Evolutionary conservation across 2,888 invertebrate genomes (phyloP), one percentile per base, ranked within the genome.

Genomic region (Strigamia crassipes): DNA sequence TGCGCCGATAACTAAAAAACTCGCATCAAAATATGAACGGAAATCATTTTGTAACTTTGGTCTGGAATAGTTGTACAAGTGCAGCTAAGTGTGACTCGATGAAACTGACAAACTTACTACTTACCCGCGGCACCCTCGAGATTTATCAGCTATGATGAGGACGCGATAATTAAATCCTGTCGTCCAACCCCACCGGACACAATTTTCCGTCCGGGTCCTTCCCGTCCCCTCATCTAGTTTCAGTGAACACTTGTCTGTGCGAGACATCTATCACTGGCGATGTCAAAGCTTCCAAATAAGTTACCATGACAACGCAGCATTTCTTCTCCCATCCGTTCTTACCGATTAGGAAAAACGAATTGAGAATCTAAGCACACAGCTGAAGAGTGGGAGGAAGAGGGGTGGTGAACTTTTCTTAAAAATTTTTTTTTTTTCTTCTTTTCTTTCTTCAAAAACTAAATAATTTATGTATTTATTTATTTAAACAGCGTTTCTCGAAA

Each of bases 121-220:
- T 18, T 9, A 21, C 56, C 56, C n/a, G 56, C 56, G 21, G 18
- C 56, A 18, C 56, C 56, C 56, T 12, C 8, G 56, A 56, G 56
- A 56, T 10, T 56, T 56, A 56, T 56, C 46, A 46, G 15, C 4
- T 46, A n/a, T 46, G 18, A 56, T 18, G 56, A 56, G 18, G 18
- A 56, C 18, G 18, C 56, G 56, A 73, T 27, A 73, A 73, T 73
- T 73, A 73, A 73, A 73, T 73, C 73, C 27, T 31, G 13, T 73
- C 31, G 73, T 73, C 73, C 73, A 73, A 73, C 73, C 73, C 73
- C 73, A 73, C 31, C 73, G 73, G 73, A 73, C 73, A 73, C 73
- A 73, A 73, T 73, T n/a, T 73, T 27, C 73, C n/a, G 12, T n/a
- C 46, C 46, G 15, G 6, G 38, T 46, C 46, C n/a, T 21, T 66